Base-by-base conservation (phyloP, 2,113 vertebrate species). In the Cyphomyrus discorhynchus region DNA sequence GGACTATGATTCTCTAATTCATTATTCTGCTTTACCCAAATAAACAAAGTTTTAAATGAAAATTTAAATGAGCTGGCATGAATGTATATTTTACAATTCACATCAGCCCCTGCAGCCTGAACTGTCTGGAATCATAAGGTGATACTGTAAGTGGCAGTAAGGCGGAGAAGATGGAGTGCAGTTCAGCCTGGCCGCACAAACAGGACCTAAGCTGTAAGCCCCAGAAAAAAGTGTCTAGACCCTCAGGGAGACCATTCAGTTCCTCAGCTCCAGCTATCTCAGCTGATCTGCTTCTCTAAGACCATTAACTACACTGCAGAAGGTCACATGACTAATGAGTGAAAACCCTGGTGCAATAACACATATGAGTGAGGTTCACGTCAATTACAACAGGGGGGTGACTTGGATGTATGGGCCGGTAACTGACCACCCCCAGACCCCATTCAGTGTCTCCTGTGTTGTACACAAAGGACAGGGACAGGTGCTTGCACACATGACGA, bases 261-360 rank as follows among this genome's bases (percentile, higher is more conserved):
- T 98, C 97, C 95, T 96, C 96, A 96, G 97, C 97, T 97, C 94
- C 96, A 97, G 97, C 97, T 97, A 98, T 98, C 97, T 97, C 97
- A 97, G 97, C 97, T 99, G 98, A 99, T 99, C 98, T 99, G 97
- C 97, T 97, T 97, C 97, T 98, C 97, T 98, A 98, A 99, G 98
- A 98, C 99, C 97, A 99, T 98, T 99, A 99, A 98, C 97, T 97
- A 97, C 97, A 97, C 97, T 97, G 97, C 97, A 95, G 96, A 97
- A 97, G 98, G 98, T 99, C 98, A 96, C 93, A 94, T 99, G 98
- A 99, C 99, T 99, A 99, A 99, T 96, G 98, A 98, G 97, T 97
- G 98, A 97, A 98, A 94, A 96, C 96, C 97, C 96, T 95, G 96
- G 96, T 97, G 97, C 97, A 97, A 93, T 97, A 97, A 97, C 95